Evolutionary conservation across 2,888 invertebrate genomes (phyloP), one percentile per base, ranked within the genome.

Genomic region (Eulithis testata): DNA sequence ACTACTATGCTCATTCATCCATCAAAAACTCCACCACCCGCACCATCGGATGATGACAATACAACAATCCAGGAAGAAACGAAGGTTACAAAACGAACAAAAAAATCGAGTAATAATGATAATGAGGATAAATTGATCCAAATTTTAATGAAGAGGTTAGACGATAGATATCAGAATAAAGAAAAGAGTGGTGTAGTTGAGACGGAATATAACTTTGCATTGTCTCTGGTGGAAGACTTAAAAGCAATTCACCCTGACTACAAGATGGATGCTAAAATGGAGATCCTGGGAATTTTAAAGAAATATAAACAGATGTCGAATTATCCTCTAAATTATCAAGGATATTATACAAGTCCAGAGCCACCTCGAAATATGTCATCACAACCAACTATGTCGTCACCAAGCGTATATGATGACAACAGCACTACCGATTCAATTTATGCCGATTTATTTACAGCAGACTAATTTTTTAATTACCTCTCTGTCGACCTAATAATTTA

Each of bases 361-460:
- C 69, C 70, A 74, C 56, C 66, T 11, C 72, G 65, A 73, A 71
- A 65, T 66, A 31, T 2, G 1, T 31, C 31, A 66, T 63, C 51
- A 21, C 63, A 70, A 72, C 67, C 67, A 74, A 70, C 60, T 72
- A 73, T 61, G 56, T 67, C 67, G 64, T 68, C 71, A 69, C 65
- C 72, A 71, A 73, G 72, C 60, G 63, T 70, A 56, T 72, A 66
- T 74, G 65, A 68, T 52, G 70, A 74, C 53, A 72, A 69, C 68
- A 73, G 71, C 49, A 31, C 31, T 31, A 59, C 57, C 65, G 69
- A 72, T 73, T 49, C 69, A 68, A 72, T 70, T 70, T 69, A 70
- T 58, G 11, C 0, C 12, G 58, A 58, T 50, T 58, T 58, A 50
- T 58, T 58, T 50, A n/a, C 58, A 50, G 37, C 14, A 50, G 11